phyloP scores from a whole-genome alignment of 2,797 vertebrate species.

The Gymnodraco acuticeps region DNA sequence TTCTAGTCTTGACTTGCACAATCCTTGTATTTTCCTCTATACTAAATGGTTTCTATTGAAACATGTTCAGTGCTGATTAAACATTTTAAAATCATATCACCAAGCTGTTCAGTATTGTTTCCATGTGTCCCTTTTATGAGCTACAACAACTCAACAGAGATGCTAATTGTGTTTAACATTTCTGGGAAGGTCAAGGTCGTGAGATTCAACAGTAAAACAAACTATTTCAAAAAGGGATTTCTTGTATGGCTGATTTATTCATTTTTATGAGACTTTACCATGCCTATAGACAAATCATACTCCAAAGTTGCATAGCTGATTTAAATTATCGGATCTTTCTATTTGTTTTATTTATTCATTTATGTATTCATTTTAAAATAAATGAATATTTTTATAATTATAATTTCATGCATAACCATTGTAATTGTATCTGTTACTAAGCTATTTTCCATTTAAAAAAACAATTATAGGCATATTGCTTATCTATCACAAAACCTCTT shows the following conservation, averaged over 20 bases:
- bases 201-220: not conserved
- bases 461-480: not conserved
- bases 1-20: not conserved
- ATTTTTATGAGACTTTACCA: not conserved
- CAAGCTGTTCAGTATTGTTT: no score
- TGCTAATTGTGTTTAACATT: constrained; percentile 12
- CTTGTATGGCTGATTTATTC: not conserved
- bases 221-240: not conserved
- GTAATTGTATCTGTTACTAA: not conserved
- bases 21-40: not conserved
- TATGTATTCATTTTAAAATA: not conserved
- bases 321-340: no score
- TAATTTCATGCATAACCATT: not conserved
- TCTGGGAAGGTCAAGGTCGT: not conserved
- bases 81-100: no score
- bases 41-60: not conserved
- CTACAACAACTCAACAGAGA: not conserved
- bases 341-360: no score
- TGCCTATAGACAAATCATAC: no score
- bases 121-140: not conserved
- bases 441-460: not conserved
- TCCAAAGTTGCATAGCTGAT: no score
- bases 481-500: not conserved
- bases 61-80: no score
- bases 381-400: not conserved